Base-by-base conservation (phyloP, 2,113 vertebrate genomes). In the Urocolius indicus region DNA sequence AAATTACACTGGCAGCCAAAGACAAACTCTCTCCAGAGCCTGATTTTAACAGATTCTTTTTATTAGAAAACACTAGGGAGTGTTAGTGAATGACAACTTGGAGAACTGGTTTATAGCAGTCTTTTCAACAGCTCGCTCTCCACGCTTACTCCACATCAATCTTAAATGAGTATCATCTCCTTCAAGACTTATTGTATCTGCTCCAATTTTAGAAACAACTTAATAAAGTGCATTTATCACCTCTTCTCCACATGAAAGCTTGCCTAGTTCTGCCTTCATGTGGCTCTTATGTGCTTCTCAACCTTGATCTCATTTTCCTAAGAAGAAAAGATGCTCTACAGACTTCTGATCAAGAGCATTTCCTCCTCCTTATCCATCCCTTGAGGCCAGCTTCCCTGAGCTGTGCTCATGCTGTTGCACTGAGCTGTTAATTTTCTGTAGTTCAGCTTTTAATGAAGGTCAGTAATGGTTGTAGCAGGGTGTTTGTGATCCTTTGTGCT, bases 31-130 rank as follows among this genome's bases (percentile, higher is more conserved):
- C 91, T 89, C 72, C 67, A 66, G 89, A 79, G 87, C 32, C 74
- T 69, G 87, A 96, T 93, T 89, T 87, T 85, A 94, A 62, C 84
- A 83, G 93, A 89, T 95, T 95, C 91, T 93, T 91, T 95, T 95
- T 95, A 95, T 95, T 97, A 94, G 84, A 82, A 92, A 94, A 84
- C 89, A 93, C 78, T 8, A 7, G 74, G 69, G 90, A 91, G 69
- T 23, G 54, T 57, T 83, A 62, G 46, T 73, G 81, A 95, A 46
- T 95, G 89, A 94, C 93, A 95, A 59, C 58, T 75, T 89, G 63
- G 62, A 93, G 57, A 89, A 67, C 78, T 74, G 79, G 85, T 73
- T 93, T 93, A 76, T 80, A 78, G 82, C 78, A 86, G 51, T 38
- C 79, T 91, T 88, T 86, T 91, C 87, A 93, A 67, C 85, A 93